Base-by-base conservation (phyloP, 64 coral and sea anemone species). In the Anthopleura sola region DNA sequence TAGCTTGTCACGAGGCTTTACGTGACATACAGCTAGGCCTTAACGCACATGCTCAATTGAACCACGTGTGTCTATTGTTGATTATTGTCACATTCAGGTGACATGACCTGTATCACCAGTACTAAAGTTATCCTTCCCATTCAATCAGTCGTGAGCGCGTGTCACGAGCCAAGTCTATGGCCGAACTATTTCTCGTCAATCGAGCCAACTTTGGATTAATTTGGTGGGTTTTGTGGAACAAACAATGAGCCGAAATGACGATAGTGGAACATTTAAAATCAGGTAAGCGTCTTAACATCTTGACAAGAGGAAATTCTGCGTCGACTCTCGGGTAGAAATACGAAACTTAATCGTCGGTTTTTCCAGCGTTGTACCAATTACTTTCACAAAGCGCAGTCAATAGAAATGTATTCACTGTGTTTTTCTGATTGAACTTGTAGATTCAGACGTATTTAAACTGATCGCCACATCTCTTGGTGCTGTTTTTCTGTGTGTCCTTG, bases 191-290 rank as follows among this genome's bases (percentile, higher is more conserved):
- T 71, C 28, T 32, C 66, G 29, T 15, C 66, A 15, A 16, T 14
- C 23, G 26, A 34, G 10, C 13, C 29, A 15, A 71, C 29, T 71
- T 71, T 71, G 66, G 66, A 71, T 71, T 32, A 71, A 32, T 71
- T 36, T 32, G 66, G 66, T 71, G 66, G 66, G 20, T 71, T 71
- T 71, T 71, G 66, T 71, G 66, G 66, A 28, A 71, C n/a, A 69
- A 71, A 71, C 66, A 71, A 71, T 71, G 29, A 71, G 66, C 29
- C 28, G 66, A 71, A 71, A 71, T 71, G 66, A 71, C 66, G 34
- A 71, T 71, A 71, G 31, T 71, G 28, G 66, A 71, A 32, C 66
- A 71, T 71, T 71, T 71, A 71, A 71, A 71, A 71, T 71, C 66
- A 71, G 66, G 66, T 71, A 71, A 32, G 66, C 23, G 24, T 62